Evolutionary conservation across 64 coral and sea anemone species (phyloP), one percentile per base, ranked within the genome.

Genomic region (Actinia equina): DNA sequence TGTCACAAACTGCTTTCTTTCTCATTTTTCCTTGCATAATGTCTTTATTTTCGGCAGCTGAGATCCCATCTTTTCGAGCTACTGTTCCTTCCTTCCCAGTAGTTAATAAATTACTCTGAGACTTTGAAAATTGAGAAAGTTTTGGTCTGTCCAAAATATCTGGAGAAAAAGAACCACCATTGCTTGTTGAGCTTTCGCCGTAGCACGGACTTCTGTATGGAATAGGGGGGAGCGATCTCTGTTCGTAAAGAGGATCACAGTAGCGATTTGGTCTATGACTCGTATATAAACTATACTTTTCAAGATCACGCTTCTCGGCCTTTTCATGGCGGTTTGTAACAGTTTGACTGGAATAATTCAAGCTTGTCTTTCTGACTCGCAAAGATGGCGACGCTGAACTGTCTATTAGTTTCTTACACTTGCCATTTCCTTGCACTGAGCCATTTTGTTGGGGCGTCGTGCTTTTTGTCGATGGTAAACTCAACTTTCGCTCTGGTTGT

Each of bases 1-100:
- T 51, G 71, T 95, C 94, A 37, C 89, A 92, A 59, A 95, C 94
- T 26, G 60, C 94, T 63, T 95, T 95, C 55, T 95, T 95, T 12
- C 94, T 92, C 65, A 91, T 83, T 79, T 86, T 91, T 26, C 77
- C 82, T 44, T 84, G 74, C 89, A 91, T 91, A 20, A 85, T 17
- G 5, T 81, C 78, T 49, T 69, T 59, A 57, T 79, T 91, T 91
- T 11, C 85, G 43, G 87, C 53, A 43, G 18, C 64, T 16, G 41
- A 37, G 56, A 59, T 70, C 62, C 58, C 49, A 23, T 70, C 44
- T 63, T 27, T 87, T 16, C 85, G 86, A 87, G 46, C 77, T 49
- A 87, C 69, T 11, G n/a, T 74, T 37, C 30, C 30, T 4, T n/a
- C n/a, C n/a, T n/a, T n/a, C n/a, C 7, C 69, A 27, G 69, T 15